Evolutionary conservation across 2,888 invertebrate species (phyloP).

Genomic region (Cryptocheilus praepositus): DNA sequence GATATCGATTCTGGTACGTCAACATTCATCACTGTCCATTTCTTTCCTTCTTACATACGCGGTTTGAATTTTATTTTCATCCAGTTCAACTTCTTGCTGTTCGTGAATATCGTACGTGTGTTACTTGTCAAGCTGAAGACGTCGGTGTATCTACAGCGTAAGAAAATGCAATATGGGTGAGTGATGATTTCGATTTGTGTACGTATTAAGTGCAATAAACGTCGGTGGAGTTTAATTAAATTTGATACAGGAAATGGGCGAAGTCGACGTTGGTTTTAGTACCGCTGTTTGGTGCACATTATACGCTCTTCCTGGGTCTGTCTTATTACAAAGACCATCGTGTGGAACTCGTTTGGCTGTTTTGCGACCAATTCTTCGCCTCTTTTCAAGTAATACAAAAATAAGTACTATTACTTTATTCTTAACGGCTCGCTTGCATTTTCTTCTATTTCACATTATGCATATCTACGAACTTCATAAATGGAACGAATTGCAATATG

Average conservation of each 20-base stretch:
- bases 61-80: conserved; percentile 45
- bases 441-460: not conserved
- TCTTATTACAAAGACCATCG: conserved; percentile 75
- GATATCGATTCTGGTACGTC: conserved; percentile 78
- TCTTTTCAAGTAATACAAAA: conserved; percentile 79
- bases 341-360: conserved; percentile 79
- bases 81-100: conserved; percentile 80
- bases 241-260: conserved; percentile 77
- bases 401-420: too few relatives aligned
- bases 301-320: conserved; percentile 78
- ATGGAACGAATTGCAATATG: too few relatives aligned
- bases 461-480: too few relatives aligned
- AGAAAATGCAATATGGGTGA: conserved; percentile 79
- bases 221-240: not conserved
- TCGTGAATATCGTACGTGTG: conserved; percentile 79
- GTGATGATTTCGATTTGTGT: not conserved
- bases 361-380: conserved; percentile 81
- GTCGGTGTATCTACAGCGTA: conserved; percentile 78
- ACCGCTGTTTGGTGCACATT: conserved; percentile 82
- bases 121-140: conserved; percentile 78
- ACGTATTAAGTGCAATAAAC: not conserved
- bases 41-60: not conserved
- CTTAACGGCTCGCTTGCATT: too few relatives aligned
- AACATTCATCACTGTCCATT: not conserved
- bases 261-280: conserved; percentile 81